Percentiles rank a stretch among this genome's conserved stretches.
phyloP scores from a whole-genome alignment of 2,888 invertebrate species.

The Molanna angustata region DNA sequence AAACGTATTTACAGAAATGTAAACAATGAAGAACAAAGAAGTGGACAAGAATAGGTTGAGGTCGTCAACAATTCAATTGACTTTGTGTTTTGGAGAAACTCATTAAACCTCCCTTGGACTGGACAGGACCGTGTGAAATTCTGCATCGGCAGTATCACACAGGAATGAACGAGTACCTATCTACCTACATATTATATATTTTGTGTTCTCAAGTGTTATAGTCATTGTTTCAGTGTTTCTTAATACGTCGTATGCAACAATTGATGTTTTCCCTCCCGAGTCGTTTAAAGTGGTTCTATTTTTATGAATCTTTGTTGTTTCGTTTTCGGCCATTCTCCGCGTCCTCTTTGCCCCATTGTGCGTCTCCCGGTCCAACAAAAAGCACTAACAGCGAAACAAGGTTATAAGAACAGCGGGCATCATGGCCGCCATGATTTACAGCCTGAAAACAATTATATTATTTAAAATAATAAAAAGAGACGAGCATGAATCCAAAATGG shows the following conservation, averaged over 20 bases:
- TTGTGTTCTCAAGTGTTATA: conserved; percentile 8
- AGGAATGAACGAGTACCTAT: no score
- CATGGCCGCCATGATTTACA: conserved; percentile 20
- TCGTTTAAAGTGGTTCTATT: conserved; percentile 23
- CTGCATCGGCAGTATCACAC: conserved; percentile 12
- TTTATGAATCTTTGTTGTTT: conserved; percentile 20
- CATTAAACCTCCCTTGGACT: no score
- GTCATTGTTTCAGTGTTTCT: conserved; percentile 24
- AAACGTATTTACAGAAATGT: no score
- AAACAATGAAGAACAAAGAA: no score
- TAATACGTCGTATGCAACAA: conserved; percentile 19
- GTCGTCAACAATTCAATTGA: no score
- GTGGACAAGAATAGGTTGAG: no score
- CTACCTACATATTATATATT: no score
- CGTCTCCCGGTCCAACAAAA: conserved; percentile 25
- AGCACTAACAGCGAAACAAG: conserved; percentile 16
- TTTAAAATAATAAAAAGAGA: no score
- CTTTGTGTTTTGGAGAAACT: no score
- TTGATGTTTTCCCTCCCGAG: conserved; percentile 19
- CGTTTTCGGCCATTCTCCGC: no score
- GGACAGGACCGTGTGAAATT: conserved; percentile 30
- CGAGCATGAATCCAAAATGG: no score
- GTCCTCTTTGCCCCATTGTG: conserved; percentile 18
- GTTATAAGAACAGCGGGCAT: conserved; percentile 21
- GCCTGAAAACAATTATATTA: conserved; percentile 25